Evolutionary conservation across 2,888 invertebrate species (phyloP), one percentile per base, ranked within the genome.

Genomic region (Agonopterix subpropinquella): DNA sequence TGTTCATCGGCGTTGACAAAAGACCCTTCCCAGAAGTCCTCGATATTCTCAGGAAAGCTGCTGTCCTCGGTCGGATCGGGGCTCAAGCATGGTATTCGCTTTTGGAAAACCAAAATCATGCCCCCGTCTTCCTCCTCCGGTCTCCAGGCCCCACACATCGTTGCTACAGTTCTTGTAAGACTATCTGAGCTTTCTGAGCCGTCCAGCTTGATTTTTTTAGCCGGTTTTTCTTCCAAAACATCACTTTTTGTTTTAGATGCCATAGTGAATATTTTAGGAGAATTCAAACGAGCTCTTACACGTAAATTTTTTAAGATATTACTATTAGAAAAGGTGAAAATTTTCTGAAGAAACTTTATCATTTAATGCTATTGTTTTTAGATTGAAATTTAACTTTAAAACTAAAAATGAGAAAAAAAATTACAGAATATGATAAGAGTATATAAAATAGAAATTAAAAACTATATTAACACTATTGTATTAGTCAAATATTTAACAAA

Each of bases 81-180:
- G 53, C 89, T 89, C 48, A 87, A 55, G 53, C 87, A 80, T 1
- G 66, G 63, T 35, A 74, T 63, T 44, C 87, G 70, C 0, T 66
- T 78, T 57, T 80, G 75, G 18, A 89, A 80, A 9, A 89, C 85
- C 36, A 89, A 69, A 41, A 89, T 69, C 11, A 85, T 58, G 1
- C 89, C 89, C 9, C 89, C 89, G 62, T 89, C 80, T 44, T 73
- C 82, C 56, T 89, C 89, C 8, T 86, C 81, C 37, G 81, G 81
- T 49, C 89, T 71, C 89, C 89, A 89, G 36, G 87, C 73, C 49
- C 89, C 89, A 69, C 89, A 89, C 87, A 88, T 88, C 43, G 89
- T 89, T 2, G 76, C 80, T 9, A 89, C 87, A 50, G 86, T 88
- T 55, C 89, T 80, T 13, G n/a, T 42, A 8, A n/a, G 3, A 9